These are phyloP conservation scores for Mnemiopsis leidyi DNA, from an alignment of 37 sponge, comb jelly and placozoan species.

Conservation along the genomic window DNA sequence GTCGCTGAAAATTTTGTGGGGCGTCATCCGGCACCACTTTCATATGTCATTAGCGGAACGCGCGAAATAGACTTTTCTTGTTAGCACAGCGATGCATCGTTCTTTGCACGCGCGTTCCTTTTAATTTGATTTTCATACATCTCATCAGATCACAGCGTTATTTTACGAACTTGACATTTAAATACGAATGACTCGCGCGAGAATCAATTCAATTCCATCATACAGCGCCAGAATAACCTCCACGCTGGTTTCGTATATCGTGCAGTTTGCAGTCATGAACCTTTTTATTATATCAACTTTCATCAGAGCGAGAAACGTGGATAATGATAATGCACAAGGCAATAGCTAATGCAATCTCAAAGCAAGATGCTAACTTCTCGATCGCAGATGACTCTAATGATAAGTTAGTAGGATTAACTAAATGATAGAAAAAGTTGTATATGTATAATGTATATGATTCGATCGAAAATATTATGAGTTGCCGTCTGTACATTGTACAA, in stretches of 20 bases:
- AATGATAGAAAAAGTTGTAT: too few relatives aligned
- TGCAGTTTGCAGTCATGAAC: too few relatives aligned
- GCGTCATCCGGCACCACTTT: neutral
- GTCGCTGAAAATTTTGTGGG: neutral
- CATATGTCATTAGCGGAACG: neutral
- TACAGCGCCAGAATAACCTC: too few relatives aligned
- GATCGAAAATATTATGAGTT: too few relatives aligned
- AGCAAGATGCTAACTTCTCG: neutral
- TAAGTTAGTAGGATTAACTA: neutral
- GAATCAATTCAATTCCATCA: too few relatives aligned
- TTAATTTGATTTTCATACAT: too few relatives aligned
- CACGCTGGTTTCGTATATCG: too few relatives aligned
- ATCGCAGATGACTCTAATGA: neutral
- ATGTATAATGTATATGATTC: too few relatives aligned
- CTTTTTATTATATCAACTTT: neutral
- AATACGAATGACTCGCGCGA: too few relatives aligned
- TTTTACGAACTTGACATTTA: too few relatives aligned
- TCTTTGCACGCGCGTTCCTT: neutral
- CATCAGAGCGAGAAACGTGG: conserved; percentile 34
- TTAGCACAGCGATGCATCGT: conserved; percentile 33
- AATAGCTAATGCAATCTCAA: conserved; percentile 33
- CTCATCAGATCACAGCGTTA: too few relatives aligned
- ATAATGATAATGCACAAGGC: conserved; percentile 53
- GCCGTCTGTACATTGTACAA: too few relatives aligned
- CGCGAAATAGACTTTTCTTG: neutral